These are phyloP conservation scores for Helicoverpa zea DNA, from an alignment of 1,140 invertebrate species.

Conservation along the genomic window DNA sequence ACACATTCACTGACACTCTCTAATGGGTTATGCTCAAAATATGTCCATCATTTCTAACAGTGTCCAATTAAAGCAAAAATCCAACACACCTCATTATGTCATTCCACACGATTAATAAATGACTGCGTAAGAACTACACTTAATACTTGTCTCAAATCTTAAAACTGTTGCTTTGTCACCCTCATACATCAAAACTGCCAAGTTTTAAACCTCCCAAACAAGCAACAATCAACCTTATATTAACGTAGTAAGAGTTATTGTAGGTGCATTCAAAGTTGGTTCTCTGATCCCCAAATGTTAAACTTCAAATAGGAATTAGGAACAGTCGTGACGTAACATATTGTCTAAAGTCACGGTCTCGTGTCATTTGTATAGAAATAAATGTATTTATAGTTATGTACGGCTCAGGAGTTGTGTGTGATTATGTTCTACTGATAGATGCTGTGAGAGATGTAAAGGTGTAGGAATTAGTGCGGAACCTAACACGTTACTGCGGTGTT, in stretches of 20 bases:
- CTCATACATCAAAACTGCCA: slow-evolving; percentile 42
- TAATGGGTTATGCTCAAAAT: slow-evolving; percentile 42
- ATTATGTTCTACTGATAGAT: slow-evolving; percentile 15
- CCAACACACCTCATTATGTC: slow-evolving; percentile 54
- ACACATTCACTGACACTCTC: slow-evolving; percentile 25
- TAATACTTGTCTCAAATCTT: slow-evolving; percentile 54
- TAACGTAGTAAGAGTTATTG: background rate
- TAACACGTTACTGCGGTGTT: background rate
- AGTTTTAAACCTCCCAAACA: background rate
- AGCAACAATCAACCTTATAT: slow-evolving; percentile 5
- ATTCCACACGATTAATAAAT: slow-evolving; percentile 51
- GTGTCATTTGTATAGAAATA: slow-evolving; percentile 50
- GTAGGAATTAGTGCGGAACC: slow-evolving; percentile 26
- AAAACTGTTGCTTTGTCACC: slow-evolving; percentile 51
- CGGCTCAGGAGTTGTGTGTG: slow-evolving; percentile 5
- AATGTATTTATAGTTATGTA: slow-evolving; percentile 43
- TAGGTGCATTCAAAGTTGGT: background rate
- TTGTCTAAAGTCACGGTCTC: slow-evolving; percentile 55
- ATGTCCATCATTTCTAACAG: slow-evolving; percentile 26
- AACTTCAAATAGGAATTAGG: slow-evolving; percentile 60
- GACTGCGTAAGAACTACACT: slow-evolving; percentile 46
- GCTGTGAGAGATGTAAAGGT: background rate
- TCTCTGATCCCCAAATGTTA: slow-evolving; percentile 52
- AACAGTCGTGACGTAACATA: slow-evolving; percentile 57
- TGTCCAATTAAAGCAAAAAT: slow-evolving; percentile 54